Evolutionary conservation across 2,797 vertebrate species (phyloP).

Genomic region (Hydrolagus colliei): DNA sequence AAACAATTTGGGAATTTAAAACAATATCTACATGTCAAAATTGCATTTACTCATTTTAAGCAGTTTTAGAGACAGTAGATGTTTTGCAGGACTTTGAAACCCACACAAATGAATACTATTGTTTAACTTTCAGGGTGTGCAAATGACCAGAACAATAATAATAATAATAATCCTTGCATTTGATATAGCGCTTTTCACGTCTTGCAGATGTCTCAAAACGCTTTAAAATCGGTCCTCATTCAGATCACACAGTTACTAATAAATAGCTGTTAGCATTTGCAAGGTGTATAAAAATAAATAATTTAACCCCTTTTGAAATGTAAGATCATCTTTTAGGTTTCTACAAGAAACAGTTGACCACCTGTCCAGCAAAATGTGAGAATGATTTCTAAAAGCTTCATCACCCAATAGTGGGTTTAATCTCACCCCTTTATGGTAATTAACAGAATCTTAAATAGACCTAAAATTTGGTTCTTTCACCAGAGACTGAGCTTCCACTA

Average conservation of each 20-base stretch:
- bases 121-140: slow-evolving; percentile 1
- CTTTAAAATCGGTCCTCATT: slow-evolving; percentile 31
- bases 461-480: slow-evolving; percentile 19
- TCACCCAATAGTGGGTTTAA: not conserved
- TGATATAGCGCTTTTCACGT: no score
- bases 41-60: not conserved
- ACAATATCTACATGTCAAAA: not conserved
- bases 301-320: slow-evolving; percentile 31
- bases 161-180: no score
- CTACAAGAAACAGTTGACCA: slow-evolving; percentile 33
- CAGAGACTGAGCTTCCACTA: not conserved
- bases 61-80: not conserved
- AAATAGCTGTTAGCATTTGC: slow-evolving; percentile 38
- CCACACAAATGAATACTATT: not conserved
- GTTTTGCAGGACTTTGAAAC: not conserved
- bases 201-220: no score
- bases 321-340: slow-evolving; percentile 33
- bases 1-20: not conserved
- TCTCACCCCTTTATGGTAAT: slow-evolving; percentile 21
- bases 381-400: slow-evolving; percentile 6
- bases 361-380: not conserved
- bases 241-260: slow-evolving; percentile 36
- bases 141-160: slow-evolving; percentile 2
- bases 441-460: slow-evolving; percentile 9
- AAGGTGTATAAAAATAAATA: slow-evolving; percentile 38